These are phyloP conservation scores for Hoplostethus mediterraneus DNA, from an alignment of 2,797 vertebrate species.

Conservation along the genomic window DNA sequence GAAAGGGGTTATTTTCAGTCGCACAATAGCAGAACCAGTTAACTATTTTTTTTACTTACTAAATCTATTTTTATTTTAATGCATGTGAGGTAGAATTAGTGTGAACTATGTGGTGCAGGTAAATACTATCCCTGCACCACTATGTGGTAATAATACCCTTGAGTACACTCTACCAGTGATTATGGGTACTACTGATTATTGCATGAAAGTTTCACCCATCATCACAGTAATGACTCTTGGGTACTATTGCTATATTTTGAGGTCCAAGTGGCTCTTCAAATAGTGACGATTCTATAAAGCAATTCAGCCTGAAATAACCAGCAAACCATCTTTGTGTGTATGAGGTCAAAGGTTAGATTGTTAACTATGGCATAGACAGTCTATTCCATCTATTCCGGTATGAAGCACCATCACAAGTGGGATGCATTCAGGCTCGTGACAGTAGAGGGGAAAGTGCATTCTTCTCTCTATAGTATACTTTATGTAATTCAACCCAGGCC, in stretches of 20 bases:
- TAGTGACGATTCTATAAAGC: not conserved
- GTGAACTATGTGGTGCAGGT: too few relatives aligned
- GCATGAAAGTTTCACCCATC: too few relatives aligned
- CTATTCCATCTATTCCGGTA: not conserved
- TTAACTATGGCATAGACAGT: not conserved
- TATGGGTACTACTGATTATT: too few relatives aligned
- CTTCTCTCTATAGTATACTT: not conserved
- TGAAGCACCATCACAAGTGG: not conserved
- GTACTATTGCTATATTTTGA: not conserved
- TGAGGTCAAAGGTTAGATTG: slow-evolving; percentile 22
- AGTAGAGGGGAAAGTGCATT: slow-evolving; percentile 15
- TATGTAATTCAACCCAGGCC: slow-evolving; percentile 30
- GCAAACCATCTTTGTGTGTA: not conserved
- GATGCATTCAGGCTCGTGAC: not conserved
- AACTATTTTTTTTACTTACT: too few relatives aligned
- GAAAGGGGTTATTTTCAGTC: too few relatives aligned
- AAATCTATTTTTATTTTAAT: too few relatives aligned
- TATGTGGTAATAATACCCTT: too few relatives aligned
- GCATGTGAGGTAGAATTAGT: too few relatives aligned
- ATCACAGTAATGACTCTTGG: not conserved
- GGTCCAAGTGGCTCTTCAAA: not conserved
- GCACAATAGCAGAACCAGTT: too few relatives aligned
- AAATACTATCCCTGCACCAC: too few relatives aligned
- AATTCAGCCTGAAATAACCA: slow-evolving; percentile 25
- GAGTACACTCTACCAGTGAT: too few relatives aligned